Conservation (phyloP, 2,888 invertebrate species). For the Zonitis immaculata region DNA sequence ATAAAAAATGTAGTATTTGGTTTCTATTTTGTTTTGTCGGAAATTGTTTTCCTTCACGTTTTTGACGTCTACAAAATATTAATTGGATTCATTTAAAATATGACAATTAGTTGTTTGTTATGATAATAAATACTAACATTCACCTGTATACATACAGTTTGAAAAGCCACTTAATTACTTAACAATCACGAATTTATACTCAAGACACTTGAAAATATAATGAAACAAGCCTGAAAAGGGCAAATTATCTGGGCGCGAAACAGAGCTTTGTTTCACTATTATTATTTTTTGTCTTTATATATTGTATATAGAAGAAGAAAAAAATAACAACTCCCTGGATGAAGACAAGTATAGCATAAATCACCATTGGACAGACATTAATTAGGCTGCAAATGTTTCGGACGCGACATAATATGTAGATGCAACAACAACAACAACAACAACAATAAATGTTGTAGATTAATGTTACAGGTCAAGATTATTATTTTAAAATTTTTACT, state of each 20-base stretch:
- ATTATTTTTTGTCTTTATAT: no score
- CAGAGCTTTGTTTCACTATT: constrained; percentile 9
- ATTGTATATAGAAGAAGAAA: no score
- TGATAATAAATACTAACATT: constrained; percentile 24
- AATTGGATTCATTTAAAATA: constrained; percentile 8
- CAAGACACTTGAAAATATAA: not conserved
- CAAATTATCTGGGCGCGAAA: constrained; percentile 27
- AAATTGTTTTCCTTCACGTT: no score
- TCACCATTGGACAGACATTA: constrained; percentile 46
- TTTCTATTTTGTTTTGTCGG: no score
- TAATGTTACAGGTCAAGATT: constrained; percentile 35
- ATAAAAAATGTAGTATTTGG: no score
- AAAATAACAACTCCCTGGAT: no score
- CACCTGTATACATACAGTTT: constrained; percentile 15
- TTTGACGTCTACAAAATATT: no score
- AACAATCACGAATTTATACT: constrained; percentile 21
- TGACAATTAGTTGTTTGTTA: constrained; percentile 25
- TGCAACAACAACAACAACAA: constrained; percentile 29
- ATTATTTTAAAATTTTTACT: constrained; percentile 30
- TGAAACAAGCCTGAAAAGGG: constrained; percentile 23
- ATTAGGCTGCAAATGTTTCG: constrained; percentile 40
- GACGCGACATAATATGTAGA: constrained; percentile 47
- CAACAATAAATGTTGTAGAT: constrained; percentile 31
- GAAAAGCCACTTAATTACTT: constrained; percentile 20
- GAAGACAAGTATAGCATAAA: constrained; percentile 43